Conservation (phyloP, 2,888 invertebrate genomes). For the Archips crataeganus region DNA sequence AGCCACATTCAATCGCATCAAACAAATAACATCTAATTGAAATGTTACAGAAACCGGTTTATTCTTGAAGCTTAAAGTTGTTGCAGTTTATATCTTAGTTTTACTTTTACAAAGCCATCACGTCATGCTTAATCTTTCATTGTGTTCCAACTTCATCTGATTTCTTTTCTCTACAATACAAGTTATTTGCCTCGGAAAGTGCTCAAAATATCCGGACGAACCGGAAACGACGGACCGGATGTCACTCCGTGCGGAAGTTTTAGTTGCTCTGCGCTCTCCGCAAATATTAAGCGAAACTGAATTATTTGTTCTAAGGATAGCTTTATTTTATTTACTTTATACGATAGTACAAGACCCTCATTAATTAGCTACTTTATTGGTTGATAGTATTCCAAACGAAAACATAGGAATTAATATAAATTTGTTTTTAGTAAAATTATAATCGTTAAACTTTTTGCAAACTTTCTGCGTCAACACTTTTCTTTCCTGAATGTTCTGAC, state of each 20-base stretch:
- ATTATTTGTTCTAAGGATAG: conserved; percentile 8
- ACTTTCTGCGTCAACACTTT: too few species aligned
- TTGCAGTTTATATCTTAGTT: too few species aligned
- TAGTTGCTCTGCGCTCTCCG: conserved; percentile 40
- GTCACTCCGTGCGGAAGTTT: conserved; percentile 45
- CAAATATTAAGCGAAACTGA: conserved; percentile 31
- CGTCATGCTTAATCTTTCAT: background rate
- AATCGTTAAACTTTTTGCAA: too few species aligned
- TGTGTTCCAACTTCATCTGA: background rate
- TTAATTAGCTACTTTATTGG: background rate
- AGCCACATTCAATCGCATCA: background rate
- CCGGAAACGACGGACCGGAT: conserved; percentile 44
- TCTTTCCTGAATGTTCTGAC: too few species aligned
- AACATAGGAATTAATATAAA: too few species aligned
- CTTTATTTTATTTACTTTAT: background rate
- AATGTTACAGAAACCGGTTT: background rate
- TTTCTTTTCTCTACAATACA: background rate
- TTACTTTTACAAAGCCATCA: too few species aligned
- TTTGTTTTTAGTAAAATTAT: too few species aligned
- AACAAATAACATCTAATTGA: background rate
- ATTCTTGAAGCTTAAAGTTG: too few species aligned
- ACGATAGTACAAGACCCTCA: background rate
- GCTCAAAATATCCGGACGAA: conserved; percentile 30
- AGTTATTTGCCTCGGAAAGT: conserved; percentile 31
- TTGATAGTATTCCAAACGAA: too few species aligned